phyloP scores from a whole-genome alignment of 2,797 vertebrate genomes.

The Poecile montanus region DNA sequence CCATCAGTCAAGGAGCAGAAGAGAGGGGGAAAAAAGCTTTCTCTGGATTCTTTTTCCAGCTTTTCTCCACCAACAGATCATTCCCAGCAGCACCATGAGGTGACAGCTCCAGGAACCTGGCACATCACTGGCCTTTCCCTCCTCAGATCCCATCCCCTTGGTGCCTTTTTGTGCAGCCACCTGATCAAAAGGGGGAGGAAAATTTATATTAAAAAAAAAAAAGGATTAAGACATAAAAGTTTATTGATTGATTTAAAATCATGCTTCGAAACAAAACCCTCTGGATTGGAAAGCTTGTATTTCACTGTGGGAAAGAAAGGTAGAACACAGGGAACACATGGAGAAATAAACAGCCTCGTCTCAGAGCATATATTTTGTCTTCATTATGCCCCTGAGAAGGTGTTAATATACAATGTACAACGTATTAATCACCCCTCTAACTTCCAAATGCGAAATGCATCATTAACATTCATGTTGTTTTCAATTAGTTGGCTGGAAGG shows the following conservation, averaged over 20 bases:
- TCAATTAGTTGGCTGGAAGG: slow-evolving; percentile 72
- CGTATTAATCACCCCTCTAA: slow-evolving; percentile 78
- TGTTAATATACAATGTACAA: slow-evolving; percentile 74
- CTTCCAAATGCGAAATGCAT: slow-evolving; percentile 78
- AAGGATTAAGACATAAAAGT: slow-evolving; percentile 18
- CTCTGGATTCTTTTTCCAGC: background rate
- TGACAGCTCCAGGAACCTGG: background rate
- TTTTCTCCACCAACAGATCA: background rate
- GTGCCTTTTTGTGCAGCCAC: background rate
- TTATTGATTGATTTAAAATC: slow-evolving; percentile 53
- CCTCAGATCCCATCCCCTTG: background rate
- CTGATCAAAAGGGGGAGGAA: background rate
- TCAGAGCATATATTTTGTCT: slow-evolving; percentile 66
- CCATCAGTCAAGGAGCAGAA: background rate
- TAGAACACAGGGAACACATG: background rate
- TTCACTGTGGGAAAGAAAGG: background rate
- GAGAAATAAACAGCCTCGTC: slow-evolving; percentile 56
- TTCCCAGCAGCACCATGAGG: background rate
- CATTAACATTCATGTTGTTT: slow-evolving; percentile 81
- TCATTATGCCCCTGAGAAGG: slow-evolving; percentile 75
- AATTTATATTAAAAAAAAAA: too few species aligned
- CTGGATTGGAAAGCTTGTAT: background rate
- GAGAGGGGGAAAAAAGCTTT: background rate
- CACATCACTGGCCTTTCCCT: background rate
- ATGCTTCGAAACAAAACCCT: slow-evolving; percentile 24